Percentiles rank a stretch among this genome's conserved stretches.
Evolutionary conservation across 2,113 vertebrate species (phyloP).

Genomic region (Oreochromis aureus): DNA sequence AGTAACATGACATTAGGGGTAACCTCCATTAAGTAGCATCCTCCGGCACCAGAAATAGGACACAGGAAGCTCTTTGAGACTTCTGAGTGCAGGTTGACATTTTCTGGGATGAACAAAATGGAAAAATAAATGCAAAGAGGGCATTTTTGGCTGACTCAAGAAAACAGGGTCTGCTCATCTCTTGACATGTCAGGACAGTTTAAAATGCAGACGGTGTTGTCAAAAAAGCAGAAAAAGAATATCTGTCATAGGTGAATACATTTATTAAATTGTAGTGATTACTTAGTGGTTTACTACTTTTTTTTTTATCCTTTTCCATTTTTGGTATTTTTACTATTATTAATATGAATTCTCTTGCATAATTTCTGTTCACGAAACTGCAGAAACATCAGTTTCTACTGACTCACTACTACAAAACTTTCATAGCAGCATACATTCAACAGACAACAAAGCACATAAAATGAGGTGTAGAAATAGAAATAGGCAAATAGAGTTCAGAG

Average conservation of each 20-base stretch:
- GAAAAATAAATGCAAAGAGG: neutral
- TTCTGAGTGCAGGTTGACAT: conserved; percentile 25
- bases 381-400: neutral
- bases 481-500: neutral
- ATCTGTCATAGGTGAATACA: neutral
- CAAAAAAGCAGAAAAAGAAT: neutral
- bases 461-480: neutral
- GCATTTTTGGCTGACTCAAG: neutral
- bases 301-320: neutral
- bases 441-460: neutral
- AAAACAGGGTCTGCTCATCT: neutral
- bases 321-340: neutral
- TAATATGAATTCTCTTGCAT: neutral
- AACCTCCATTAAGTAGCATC: neutral
- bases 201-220: neutral
- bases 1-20: neutral
- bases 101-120: neutral
- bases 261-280: neutral
- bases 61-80: neutral
- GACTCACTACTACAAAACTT: neutral
- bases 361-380: neutral
- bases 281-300: neutral
- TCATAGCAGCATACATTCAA: neutral
- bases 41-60: neutral
- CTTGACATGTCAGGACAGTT: neutral